Evolutionary conservation across 2,888 invertebrate genomes (phyloP).

Genomic region (Cataglyphis albicans): DNA sequence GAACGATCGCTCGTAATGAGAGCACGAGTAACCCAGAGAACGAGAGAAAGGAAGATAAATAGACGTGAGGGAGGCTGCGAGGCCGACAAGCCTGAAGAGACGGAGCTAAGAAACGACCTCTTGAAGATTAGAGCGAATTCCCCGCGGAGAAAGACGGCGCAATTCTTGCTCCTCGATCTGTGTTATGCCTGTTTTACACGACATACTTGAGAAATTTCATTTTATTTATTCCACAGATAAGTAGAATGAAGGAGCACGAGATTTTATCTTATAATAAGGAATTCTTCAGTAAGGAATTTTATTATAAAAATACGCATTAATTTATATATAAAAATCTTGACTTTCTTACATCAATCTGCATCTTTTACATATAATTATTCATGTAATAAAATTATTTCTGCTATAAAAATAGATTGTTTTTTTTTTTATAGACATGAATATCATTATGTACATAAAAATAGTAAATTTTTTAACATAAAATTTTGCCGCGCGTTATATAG

Average conservation of each 20-base stretch:
- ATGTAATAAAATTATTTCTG: not conserved
- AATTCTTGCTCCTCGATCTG: slow-evolving; percentile 39
- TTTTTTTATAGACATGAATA: not conserved
- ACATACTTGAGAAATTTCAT: not conserved
- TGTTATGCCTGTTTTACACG: slow-evolving; percentile 31
- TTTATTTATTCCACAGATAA: not conserved
- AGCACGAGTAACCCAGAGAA: slow-evolving; percentile 61
- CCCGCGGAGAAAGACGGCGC: slow-evolving; percentile 73
- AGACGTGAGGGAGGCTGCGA: slow-evolving; percentile 41
- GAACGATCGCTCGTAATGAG: slow-evolving; percentile 25
- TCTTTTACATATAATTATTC: not conserved
- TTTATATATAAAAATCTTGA: slow-evolving; percentile 4
- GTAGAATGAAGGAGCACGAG: not conserved
- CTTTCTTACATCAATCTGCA: not conserved
- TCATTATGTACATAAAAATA: not conserved
- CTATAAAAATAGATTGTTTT: not conserved
- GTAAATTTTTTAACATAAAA: not conserved
- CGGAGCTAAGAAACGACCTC: slow-evolving; percentile 47
- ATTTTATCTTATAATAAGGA: not conserved
- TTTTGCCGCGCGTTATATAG: not conserved
- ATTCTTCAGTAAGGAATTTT: not conserved
- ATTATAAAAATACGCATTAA: not conserved
- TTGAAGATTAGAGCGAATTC: slow-evolving; percentile 72
- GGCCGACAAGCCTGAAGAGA: slow-evolving; percentile 50
- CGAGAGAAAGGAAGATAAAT: slow-evolving; percentile 39